Evolutionary conservation across 2,113 vertebrate species (phyloP).

Genomic region (Leucosticte australis): DNA sequence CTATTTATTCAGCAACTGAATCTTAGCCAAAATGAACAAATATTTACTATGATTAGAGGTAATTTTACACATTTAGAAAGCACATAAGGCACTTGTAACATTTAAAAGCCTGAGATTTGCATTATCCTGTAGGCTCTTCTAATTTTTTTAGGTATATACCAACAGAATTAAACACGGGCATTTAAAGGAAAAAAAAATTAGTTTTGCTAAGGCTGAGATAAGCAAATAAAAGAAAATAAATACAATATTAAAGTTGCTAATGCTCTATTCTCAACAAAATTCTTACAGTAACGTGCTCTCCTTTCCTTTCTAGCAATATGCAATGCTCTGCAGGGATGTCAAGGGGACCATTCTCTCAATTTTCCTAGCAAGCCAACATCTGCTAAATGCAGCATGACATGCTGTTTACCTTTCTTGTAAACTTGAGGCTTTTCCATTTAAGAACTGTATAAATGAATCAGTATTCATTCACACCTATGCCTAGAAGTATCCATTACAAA

Average conservation of each 20-base stretch:
- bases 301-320: neutral
- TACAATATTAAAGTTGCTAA: neutral
- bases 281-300: neutral
- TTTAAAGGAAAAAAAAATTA: neutral
- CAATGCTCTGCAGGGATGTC: neutral
- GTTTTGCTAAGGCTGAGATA: neutral
- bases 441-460: neutral
- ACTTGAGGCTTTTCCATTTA: neutral
- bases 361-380: neutral
- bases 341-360: neutral
- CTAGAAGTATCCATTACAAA: neutral
- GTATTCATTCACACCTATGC: neutral
- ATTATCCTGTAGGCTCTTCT: neutral
- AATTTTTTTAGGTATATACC: neutral
- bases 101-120: neutral
- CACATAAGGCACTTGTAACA: neutral
- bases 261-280: neutral
- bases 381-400: neutral
- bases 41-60: neutral
- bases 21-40: neutral
- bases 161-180: fast-evolving
- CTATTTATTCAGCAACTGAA: neutral
- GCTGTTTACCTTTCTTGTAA: neutral
- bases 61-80: neutral
- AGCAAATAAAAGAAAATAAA: neutral